Percentiles rank a stretch among this genome's conserved stretches.
These are phyloP conservation scores for Ophonus ardosiacus DNA, from an alignment of 2,888 invertebrate genomes.

Conservation along the genomic window DNA sequence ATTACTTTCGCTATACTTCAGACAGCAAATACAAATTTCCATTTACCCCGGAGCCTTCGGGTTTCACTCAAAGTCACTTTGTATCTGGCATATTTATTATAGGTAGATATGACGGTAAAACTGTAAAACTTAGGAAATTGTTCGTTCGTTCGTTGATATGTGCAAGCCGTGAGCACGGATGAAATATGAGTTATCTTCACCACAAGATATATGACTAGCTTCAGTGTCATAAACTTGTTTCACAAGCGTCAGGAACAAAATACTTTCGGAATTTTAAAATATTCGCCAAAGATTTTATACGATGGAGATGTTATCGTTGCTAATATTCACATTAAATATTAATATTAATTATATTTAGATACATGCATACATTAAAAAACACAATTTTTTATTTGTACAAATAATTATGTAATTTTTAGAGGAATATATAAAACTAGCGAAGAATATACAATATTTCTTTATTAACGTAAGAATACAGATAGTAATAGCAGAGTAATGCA, in stretches of 20 bases:
- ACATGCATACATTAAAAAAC: too few relatives aligned
- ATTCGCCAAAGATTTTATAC: neutral
- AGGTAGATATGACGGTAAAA: slow-evolving; percentile 43
- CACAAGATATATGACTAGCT: slow-evolving; percentile 39
- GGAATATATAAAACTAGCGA: too few relatives aligned
- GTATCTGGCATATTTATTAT: slow-evolving; percentile 60
- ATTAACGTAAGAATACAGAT: too few relatives aligned
- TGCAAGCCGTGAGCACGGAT: neutral
- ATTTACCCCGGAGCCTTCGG: slow-evolving; percentile 31
- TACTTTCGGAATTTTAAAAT: slow-evolving; percentile 38
- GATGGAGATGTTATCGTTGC: neutral
- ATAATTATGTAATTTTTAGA: too few relatives aligned
- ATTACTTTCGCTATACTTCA: slow-evolving; percentile 62
- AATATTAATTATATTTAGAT: too few relatives aligned
- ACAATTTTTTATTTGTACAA: too few relatives aligned
- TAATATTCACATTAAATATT: neutral
- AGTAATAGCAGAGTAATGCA: too few relatives aligned
- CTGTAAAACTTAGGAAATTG: slow-evolving; percentile 36
- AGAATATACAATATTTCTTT: too few relatives aligned
- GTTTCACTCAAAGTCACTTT: slow-evolving; percentile 60
- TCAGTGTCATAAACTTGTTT: slow-evolving; percentile 48
- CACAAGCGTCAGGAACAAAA: slow-evolving; percentile 26
- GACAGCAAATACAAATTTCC: slow-evolving; percentile 61
- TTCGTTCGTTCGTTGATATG: slow-evolving; percentile 44
- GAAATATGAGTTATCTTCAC: slow-evolving; percentile 50